Evolutionary conservation across 2,797 vertebrate genomes (phyloP).

Genomic region (Labeo calbasu): DNA sequence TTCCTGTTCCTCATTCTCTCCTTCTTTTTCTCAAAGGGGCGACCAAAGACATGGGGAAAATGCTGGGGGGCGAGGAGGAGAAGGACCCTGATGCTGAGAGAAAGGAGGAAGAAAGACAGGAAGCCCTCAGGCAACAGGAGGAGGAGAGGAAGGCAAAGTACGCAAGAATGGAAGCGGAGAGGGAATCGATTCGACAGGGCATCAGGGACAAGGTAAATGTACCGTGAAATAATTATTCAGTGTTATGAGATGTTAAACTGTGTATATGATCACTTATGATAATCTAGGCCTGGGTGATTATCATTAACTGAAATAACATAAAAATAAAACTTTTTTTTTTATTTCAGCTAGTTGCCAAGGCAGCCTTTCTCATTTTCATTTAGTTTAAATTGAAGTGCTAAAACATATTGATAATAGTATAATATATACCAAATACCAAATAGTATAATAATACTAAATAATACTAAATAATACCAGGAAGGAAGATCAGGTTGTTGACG

Average conservation of each 20-base stretch:
- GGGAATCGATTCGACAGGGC: conserved; percentile 94
- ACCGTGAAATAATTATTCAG: conserved; percentile 8
- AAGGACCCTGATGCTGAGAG: conserved; percentile 97
- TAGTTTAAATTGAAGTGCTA: neutral
- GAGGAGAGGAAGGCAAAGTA: conserved; percentile 98
- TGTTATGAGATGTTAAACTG: neutral
- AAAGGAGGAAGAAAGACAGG: conserved; percentile 95
- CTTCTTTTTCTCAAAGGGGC: conserved; percentile 80
- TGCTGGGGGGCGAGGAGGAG: conserved; percentile 96
- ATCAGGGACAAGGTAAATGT: conserved; percentile 93
- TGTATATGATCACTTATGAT: neutral
- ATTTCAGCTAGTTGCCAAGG: neutral
- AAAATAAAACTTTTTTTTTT: neutral
- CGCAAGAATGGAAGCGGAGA: conserved; percentile 95
- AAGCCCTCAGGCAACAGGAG: conserved; percentile 94
- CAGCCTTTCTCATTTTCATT: neutral
- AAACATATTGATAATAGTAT: neutral
- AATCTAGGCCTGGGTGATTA: neutral
- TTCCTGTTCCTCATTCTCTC: neutral
- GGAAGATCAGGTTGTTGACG: too few species aligned
- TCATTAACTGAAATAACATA: neutral
- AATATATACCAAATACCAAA: too few species aligned
- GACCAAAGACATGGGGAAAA: conserved; percentile 99
- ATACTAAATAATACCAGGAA: too few species aligned
- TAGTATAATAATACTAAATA: too few species aligned